Evolutionary conservation across 2,797 vertebrate species (phyloP).

Genomic region (Anguilla anguilla): DNA sequence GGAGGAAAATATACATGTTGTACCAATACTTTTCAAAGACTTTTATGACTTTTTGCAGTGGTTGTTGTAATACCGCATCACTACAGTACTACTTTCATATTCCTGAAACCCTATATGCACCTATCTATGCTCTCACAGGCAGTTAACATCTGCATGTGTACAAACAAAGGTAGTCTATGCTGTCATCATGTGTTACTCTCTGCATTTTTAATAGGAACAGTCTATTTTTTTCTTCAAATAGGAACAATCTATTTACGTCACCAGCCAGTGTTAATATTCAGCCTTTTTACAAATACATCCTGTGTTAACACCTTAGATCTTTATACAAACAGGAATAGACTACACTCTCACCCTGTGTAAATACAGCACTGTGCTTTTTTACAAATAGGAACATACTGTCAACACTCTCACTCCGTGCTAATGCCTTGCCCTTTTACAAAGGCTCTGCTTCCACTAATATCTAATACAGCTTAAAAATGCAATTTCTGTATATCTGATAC

Average conservation of each 20-base stretch:
- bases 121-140: too few relatives aligned
- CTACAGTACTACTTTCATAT: background rate
- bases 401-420: background rate
- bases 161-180: background rate
- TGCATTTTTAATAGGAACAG: background rate
- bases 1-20: slow-evolving; percentile 10
- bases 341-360: background rate
- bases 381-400: background rate
- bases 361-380: background rate
- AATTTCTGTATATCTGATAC: background rate
- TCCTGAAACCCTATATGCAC: background rate
- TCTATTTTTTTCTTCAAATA: background rate
- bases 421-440: background rate
- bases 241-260: background rate
- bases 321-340: background rate
- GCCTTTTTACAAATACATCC: background rate
- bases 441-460: background rate
- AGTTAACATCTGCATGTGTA: background rate
- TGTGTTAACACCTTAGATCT: background rate
- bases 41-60: background rate
- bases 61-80: background rate
- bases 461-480: background rate
- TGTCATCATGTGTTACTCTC: background rate
- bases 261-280: background rate
- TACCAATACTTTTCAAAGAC: background rate